A percentile compares a stretch with the other conserved stretches of the same genome.
These are phyloP conservation scores for Plemyria rubiginata DNA, from an alignment of 2,888 invertebrate genomes.

Conservation along the genomic window DNA sequence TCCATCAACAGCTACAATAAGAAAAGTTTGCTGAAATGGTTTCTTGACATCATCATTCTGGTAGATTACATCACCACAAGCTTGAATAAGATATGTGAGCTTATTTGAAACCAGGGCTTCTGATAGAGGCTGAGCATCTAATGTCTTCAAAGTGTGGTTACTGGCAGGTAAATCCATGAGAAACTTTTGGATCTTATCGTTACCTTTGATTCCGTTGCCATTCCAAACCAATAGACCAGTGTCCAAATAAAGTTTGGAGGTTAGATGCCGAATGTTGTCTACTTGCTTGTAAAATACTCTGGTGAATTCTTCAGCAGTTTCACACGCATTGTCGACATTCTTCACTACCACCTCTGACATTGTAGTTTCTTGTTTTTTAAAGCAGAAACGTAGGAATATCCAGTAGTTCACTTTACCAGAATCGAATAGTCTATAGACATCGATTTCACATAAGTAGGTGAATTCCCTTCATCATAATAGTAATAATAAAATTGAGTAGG, in stretches of 20 bases:
- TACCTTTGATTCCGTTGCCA: conserved; percentile 93
- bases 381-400: neutral
- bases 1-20: conserved; percentile 93
- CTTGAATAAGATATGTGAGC: conserved; percentile 92
- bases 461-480: too few species aligned
- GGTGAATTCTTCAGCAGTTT: conserved; percentile 95
- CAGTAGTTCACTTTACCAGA: too few species aligned
- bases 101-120: conserved; percentile 91
- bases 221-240: conserved; percentile 96
- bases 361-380: neutral
- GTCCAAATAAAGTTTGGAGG: conserved; percentile 93
- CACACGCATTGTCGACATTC: conserved; percentile 92
- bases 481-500: too few species aligned
- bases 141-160: conserved; percentile 89
- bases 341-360: conserved; percentile 84
- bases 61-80: conserved; percentile 92
- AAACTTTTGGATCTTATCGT: conserved; percentile 93
- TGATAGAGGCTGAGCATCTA: conserved; percentile 94
- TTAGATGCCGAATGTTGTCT: conserved; percentile 93
- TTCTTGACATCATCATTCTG: conserved; percentile 84
- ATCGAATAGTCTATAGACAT: too few species aligned
- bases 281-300: conserved; percentile 95
- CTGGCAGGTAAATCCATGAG: conserved; percentile 92
- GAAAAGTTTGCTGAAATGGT: conserved; percentile 93
- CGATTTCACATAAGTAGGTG: too few species aligned